Evolutionary conservation across 1,140 invertebrate species (phyloP).

Genomic region (Hestina assimilis): DNA sequence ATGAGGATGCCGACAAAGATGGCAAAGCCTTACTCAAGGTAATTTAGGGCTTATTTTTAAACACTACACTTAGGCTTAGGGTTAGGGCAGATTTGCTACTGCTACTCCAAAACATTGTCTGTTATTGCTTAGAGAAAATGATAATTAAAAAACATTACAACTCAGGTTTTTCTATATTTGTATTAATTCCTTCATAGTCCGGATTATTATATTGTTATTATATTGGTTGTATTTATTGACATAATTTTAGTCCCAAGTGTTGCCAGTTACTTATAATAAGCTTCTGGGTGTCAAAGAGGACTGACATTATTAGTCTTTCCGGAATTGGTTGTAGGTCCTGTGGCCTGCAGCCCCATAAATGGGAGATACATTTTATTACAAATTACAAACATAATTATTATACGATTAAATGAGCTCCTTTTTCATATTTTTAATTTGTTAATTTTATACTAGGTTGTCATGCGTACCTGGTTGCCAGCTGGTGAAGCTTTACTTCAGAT

Average conservation of each 20-base stretch:
- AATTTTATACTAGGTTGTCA: slow-evolving; percentile 85
- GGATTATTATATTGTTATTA: too few relatives aligned
- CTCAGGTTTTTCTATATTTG: too few relatives aligned
- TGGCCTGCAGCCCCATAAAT: slow-evolving; percentile 35
- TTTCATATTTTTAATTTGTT: not conserved
- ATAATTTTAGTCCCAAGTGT: slow-evolving; percentile 44
- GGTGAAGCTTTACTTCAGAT: slow-evolving; percentile 99
- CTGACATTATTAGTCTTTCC: slow-evolving; percentile 36
- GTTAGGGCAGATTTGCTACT: too few relatives aligned
- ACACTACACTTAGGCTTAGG: too few relatives aligned
- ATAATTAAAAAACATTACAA: too few relatives aligned
- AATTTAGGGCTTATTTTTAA: slow-evolving; percentile 15
- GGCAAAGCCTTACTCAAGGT: slow-evolving; percentile 93
- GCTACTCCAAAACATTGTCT: too few relatives aligned
- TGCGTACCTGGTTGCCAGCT: slow-evolving; percentile 99
- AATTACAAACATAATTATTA: not conserved
- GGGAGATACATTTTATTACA: slow-evolving; percentile 24
- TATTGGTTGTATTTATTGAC: too few relatives aligned
- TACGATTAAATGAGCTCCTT: too few relatives aligned
- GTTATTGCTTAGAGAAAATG: too few relatives aligned
- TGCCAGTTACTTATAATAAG: slow-evolving; percentile 41
- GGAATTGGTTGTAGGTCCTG: slow-evolving; percentile 38
- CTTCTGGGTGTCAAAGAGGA: slow-evolving; percentile 47
- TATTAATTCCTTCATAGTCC: too few relatives aligned
- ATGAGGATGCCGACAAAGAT: slow-evolving; percentile 97